These are phyloP conservation scores for Gryllus longicercus DNA, from an alignment of 2,888 invertebrate genomes.

Conservation along the genomic window DNA sequence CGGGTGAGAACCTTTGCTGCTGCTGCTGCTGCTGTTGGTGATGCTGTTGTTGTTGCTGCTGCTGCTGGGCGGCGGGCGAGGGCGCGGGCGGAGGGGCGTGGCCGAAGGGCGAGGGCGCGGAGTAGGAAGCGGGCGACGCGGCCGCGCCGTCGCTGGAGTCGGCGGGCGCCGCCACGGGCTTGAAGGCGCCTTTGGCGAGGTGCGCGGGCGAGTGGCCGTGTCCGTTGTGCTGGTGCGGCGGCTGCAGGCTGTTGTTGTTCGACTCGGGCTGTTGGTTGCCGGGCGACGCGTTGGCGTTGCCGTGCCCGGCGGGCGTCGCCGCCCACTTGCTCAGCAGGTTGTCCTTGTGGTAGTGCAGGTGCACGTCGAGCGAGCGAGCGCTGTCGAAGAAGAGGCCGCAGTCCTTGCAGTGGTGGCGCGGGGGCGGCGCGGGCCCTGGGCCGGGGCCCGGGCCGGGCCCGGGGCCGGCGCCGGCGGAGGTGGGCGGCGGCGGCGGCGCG, in stretches of 20 bases:
- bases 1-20: constrained; percentile 41
- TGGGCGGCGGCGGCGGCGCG: not conserved
- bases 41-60: constrained; percentile 24
- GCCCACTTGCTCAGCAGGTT: constrained; percentile 73
- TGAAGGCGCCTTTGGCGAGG: not conserved
- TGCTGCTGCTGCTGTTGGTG: constrained; percentile 61
- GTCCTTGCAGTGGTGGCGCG: constrained; percentile 68
- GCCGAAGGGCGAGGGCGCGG: constrained; percentile 51
- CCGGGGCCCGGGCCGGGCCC: constrained; percentile 49
- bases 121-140: constrained; percentile 45
- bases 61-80: constrained; percentile 42
- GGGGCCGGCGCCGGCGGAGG: not conserved
- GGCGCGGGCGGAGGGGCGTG: constrained; percentile 45
- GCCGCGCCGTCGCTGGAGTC: constrained; percentile 66
- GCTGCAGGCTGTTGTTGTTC: constrained; percentile 57
- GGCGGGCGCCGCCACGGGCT: constrained; percentile 65
- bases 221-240: constrained; percentile 51
- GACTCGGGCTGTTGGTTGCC: constrained; percentile 53
- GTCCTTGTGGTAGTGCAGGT: constrained; percentile 75
- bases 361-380: constrained; percentile 72
- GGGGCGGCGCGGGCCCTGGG: constrained; percentile 51
- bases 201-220: constrained; percentile 43
- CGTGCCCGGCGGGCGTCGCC: constrained; percentile 47
- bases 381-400: constrained; percentile 73
- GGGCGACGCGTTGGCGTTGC: constrained; percentile 38